These are phyloP conservation scores for Phortica variegata DNA, from an alignment of 1,140 invertebrate species.

Conservation along the genomic window DNA sequence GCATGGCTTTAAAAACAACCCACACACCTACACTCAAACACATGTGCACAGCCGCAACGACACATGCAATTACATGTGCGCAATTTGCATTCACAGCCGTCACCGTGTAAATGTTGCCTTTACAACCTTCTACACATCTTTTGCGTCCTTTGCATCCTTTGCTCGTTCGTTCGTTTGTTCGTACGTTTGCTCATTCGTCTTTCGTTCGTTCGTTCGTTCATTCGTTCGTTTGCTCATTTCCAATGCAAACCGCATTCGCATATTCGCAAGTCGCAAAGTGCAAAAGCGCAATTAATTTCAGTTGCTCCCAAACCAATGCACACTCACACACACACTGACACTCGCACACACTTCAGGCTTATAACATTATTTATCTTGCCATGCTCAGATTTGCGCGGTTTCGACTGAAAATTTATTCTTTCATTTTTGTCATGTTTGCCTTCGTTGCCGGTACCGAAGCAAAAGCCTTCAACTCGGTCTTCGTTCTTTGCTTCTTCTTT, in stretches of 20 bases:
- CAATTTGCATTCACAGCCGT: not conserved
- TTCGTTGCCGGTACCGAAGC: too few relatives aligned
- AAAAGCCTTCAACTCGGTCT: too few relatives aligned
- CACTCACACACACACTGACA: not conserved
- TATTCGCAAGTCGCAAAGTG: slow-evolving; percentile 29
- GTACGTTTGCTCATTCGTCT: not conserved
- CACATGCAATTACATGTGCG: not conserved
- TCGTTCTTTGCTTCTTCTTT: too few relatives aligned
- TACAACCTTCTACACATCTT: not conserved
- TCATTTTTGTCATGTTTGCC: too few relatives aligned
- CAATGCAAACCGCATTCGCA: slow-evolving; percentile 22
- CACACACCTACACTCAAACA: not conserved
- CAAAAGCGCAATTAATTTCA: slow-evolving; percentile 40
- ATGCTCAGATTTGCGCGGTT: too few relatives aligned
- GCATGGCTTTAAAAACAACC: not conserved
- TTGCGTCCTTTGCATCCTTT: not conserved
- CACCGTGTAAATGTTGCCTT: not conserved
- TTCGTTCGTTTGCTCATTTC: not conserved
- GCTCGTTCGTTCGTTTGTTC: too few relatives aligned
- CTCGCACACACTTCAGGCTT: not conserved
- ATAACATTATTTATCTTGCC: too few relatives aligned
- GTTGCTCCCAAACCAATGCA: not conserved
- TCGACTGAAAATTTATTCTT: too few relatives aligned
- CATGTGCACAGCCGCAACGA: not conserved
- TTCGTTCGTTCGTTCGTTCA: too few relatives aligned